phyloP scores from a whole-genome alignment of 2,888 invertebrate species.

The Tetranychus piercei region DNA sequence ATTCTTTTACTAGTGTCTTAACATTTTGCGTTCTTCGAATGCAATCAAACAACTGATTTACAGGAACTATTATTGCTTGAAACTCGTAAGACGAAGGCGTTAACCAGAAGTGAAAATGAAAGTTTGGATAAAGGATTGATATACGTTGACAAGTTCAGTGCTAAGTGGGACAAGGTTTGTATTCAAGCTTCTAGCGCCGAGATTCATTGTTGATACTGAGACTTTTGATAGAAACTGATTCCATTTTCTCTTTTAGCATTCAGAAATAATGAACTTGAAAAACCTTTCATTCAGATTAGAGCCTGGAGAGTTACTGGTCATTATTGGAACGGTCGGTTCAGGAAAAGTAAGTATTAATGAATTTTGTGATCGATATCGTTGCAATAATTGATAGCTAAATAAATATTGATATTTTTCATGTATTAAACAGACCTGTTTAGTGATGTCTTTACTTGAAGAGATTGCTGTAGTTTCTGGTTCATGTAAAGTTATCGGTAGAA shows the following conservation, averaged over 20 bases:
- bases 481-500: neutral
- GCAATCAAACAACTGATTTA: neutral
- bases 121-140: neutral
- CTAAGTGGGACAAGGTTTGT: neutral
- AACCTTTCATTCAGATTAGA: neutral
- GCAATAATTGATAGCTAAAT: no score
- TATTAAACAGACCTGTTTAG: neutral
- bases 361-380: no score
- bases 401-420: no score
- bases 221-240: neutral
- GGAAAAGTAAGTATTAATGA: slow-evolving; percentile 36
- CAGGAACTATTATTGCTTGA: neutral
- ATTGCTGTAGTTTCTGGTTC: neutral
- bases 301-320: neutral
- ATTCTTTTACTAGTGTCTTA: neutral
- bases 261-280: neutral
- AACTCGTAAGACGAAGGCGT: neutral
- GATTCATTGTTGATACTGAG: neutral
- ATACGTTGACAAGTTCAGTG: neutral
- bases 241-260: neutral
- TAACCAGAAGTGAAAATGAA: neutral
- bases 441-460: neutral
- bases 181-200: neutral
- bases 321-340: neutral
- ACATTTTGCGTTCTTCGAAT: neutral